Base-by-base conservation (phyloP, 2,113 vertebrate species). In the Eurystomus gularis region DNA sequence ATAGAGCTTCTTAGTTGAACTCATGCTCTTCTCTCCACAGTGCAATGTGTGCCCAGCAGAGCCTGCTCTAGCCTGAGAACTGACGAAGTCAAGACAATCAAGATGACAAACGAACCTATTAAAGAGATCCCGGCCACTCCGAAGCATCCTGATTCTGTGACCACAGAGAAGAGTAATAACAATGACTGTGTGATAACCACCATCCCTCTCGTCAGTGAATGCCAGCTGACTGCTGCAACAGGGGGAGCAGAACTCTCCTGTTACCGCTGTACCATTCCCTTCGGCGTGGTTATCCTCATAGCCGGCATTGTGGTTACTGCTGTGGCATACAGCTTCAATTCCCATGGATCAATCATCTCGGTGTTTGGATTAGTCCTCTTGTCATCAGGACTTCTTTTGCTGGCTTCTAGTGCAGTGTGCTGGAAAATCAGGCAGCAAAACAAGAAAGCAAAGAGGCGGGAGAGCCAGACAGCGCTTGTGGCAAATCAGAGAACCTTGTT, bases 311-410 rank as follows among this genome's bases (percentile, higher is more conserved):
- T 99, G 94, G 99, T 99, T 77, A 99, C 99, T 0, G 98, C 99
- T 0, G 99, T 99, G 85, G 99, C 99, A 0, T 99, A 99, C 97
- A 99, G 98, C 98, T 99, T 99, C 98, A 99, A 99, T 90, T 99
- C 99, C 5, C 99, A 99, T 3, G 99, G 99, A 18, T 99, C 99
- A 46, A 99, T 99, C 97, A 99, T 99, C 98, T 99, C 99, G 0
- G 98, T 99, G 65, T 97, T 99, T 3, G 99, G 99, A 55, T 97
- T 99, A 96, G 98, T 99, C 78, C 97, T 99, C 51, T 98, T 99
- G 44, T 98, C 98, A 7, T 97, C 96, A 1, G 99, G 99, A 92
- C 98, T 99, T 16, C 96, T 99, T 71, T 97, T 99, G 83, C 81
- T 99, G 46, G 98, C 98, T 7, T 98, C 98, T 92, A 99, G 99